Percentiles rank a stretch among this genome's conserved stretches.
Evolutionary conservation across 1,140 invertebrate genomes (phyloP).

Genomic region (Apis cerana): DNA sequence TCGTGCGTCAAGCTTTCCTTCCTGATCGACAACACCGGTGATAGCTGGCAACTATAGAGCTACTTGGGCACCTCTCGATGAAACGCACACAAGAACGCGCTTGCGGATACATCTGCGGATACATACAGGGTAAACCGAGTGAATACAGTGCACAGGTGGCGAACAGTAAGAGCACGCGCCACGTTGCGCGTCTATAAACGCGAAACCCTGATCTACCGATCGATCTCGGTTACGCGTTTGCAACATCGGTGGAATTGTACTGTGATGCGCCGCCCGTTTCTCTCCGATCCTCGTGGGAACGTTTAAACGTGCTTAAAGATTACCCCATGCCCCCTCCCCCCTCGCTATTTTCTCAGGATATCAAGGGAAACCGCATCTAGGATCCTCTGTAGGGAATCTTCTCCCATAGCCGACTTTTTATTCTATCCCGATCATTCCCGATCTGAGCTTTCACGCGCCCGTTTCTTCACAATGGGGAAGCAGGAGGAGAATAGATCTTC

Average conservation of each 20-base stretch:
- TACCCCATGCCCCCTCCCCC: background rate
- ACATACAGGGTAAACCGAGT: conserved; percentile 45
- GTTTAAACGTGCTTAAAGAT: conserved; percentile 58
- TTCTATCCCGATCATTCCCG: background rate
- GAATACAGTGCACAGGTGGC: conserved; percentile 56
- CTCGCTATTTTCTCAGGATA: conserved; percentile 1
- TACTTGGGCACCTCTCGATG: conserved; percentile 40
- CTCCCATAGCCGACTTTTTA: no score
- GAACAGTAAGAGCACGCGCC: conserved; percentile 55
- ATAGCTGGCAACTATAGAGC: conserved; percentile 22
- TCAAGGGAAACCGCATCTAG: background rate
- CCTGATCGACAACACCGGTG: conserved; percentile 48
- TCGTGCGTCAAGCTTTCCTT: conserved; percentile 42
- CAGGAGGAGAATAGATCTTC: no score
- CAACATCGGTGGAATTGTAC: conserved; percentile 44
- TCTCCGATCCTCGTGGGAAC: conserved; percentile 59
- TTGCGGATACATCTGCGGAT: conserved; percentile 24
- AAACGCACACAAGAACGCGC: conserved; percentile 47
- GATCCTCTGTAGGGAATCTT: no score
- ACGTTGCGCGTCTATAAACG: conserved; percentile 53
- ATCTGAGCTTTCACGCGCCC: no score
- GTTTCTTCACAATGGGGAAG: no score
- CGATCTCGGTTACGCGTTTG: conserved; percentile 54
- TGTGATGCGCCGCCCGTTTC: background rate
- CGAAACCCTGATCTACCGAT: conserved; percentile 51